These are phyloP conservation scores for Zaprionus ghesquierei DNA, from an alignment of 1,140 invertebrate species.

Conservation along the genomic window DNA sequence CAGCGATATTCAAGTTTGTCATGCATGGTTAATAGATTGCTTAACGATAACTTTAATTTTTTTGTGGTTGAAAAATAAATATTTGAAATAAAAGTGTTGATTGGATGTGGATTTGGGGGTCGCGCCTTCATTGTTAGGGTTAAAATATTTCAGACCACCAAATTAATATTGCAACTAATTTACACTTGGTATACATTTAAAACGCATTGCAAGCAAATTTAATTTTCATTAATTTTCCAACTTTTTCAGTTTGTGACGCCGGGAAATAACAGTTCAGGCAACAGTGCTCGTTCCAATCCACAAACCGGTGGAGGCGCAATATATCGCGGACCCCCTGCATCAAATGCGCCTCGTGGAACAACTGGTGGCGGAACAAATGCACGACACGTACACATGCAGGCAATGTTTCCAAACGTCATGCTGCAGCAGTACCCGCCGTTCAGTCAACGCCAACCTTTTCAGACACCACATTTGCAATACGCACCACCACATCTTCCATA, in stretches of 20 bases:
- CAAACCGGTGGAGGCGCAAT: constrained; percentile 51
- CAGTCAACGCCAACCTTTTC: constrained; percentile 62
- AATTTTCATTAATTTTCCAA: background rate
- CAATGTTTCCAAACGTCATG: constrained; percentile 65
- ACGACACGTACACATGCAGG: constrained; percentile 62
- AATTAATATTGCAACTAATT: too few relatives aligned
- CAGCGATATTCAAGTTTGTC: too few relatives aligned
- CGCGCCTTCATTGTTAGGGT: too few relatives aligned
- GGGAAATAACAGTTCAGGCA: constrained; percentile 61
- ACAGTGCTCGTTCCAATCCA: constrained; percentile 56
- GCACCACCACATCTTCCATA: constrained; percentile 49
- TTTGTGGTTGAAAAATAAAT: too few relatives aligned
- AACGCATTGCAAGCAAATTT: too few relatives aligned
- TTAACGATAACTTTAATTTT: too few relatives aligned
- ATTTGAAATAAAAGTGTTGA: too few relatives aligned
- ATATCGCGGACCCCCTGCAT: constrained; percentile 58
- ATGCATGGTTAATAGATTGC: too few relatives aligned
- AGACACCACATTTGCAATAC: constrained; percentile 63
- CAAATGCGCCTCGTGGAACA: constrained; percentile 53
- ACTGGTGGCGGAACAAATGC: constrained; percentile 29
- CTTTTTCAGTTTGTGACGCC: constrained; percentile 62
- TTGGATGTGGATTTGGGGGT: too few relatives aligned
- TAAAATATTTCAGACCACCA: too few relatives aligned
- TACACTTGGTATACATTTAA: too few relatives aligned
- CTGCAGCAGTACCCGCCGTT: constrained; percentile 62